A percentile compares a stretch with the other conserved stretches of the same genome.
Conservation (phyloP, 2,797 vertebrate species). For the Sebastolobus alascanus region DNA sequence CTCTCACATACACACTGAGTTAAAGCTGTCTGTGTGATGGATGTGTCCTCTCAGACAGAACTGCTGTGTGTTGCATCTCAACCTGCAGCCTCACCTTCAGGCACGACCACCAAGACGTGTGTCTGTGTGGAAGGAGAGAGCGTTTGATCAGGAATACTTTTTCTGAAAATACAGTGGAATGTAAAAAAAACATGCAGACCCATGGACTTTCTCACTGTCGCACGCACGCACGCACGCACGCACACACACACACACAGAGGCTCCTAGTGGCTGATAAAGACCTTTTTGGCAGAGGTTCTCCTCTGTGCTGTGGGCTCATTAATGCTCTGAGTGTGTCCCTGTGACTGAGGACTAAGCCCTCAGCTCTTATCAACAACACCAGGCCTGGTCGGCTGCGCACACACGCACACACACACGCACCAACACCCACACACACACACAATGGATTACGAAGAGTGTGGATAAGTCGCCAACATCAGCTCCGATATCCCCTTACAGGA, state of each 20-base stretch:
- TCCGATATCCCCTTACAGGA: constrained; percentile 76
- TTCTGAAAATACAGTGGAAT: constrained; percentile 22
- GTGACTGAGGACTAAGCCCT: constrained; percentile 80
- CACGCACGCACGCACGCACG: constrained; percentile 18
- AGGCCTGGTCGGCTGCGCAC: constrained; percentile 66
- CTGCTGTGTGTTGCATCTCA: constrained; percentile 68
- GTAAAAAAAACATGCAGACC: constrained; percentile 14
- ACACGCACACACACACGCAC: constrained; percentile 36
- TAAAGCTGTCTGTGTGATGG: constrained; percentile 70
- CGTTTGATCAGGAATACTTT: constrained; percentile 45
- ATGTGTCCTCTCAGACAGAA: constrained; percentile 69
- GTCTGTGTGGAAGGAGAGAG: background rate
- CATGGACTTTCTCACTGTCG: constrained; percentile 17
- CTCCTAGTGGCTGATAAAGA: constrained; percentile 76
- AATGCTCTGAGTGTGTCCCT: constrained; percentile 80
- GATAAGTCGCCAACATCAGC: constrained; percentile 78
- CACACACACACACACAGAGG: constrained; percentile 42
- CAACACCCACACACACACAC: constrained; percentile 44
- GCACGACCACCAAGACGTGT: constrained; percentile 20
- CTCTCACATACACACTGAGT: constrained; percentile 23
- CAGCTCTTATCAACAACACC: constrained; percentile 83
- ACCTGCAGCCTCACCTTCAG: constrained; percentile 69
- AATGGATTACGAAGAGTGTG: constrained; percentile 77
- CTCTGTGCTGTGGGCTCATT: constrained; percentile 80
- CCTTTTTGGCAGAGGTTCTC: constrained; percentile 75